Conservation (phyloP, 2,797 vertebrate genomes). For the Onychomys leucogaster region DNA sequence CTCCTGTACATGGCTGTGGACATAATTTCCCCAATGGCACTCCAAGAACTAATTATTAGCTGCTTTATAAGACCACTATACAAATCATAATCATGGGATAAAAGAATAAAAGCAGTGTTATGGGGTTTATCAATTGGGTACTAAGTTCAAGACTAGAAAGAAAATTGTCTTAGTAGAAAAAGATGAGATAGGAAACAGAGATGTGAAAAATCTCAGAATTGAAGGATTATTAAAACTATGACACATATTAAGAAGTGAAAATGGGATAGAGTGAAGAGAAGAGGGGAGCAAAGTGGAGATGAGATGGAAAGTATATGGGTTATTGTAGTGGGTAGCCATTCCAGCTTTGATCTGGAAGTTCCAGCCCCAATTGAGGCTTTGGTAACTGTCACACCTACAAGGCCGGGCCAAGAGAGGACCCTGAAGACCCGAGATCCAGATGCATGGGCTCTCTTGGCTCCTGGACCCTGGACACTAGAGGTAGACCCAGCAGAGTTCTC, state of each 20-base stretch:
- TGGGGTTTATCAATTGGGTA: background rate
- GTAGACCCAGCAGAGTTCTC: too few species aligned
- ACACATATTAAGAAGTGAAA: background rate
- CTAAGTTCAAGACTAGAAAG: background rate
- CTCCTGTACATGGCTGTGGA: background rate
- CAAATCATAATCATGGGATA: background rate
- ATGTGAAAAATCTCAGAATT: background rate
- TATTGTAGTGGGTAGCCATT: background rate
- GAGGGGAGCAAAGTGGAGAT: background rate
- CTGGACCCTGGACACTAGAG: too few species aligned
- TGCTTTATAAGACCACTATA: background rate
- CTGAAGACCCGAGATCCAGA: too few species aligned
- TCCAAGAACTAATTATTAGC: background rate
- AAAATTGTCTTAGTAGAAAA: background rate
- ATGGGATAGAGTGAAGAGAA: background rate
- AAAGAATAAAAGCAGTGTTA: background rate
- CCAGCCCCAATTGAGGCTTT: too few species aligned
- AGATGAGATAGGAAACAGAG: background rate
- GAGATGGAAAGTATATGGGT: background rate
- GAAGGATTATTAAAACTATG: background rate
- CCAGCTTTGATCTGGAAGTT: too few species aligned
- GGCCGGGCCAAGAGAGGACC: too few species aligned
- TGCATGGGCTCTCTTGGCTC: too few species aligned
- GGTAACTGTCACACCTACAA: too few species aligned
- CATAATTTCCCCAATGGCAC: background rate